These are phyloP conservation scores for Chironomus striatipennis DNA, from an alignment of 1,140 invertebrate genomes.

Conservation along the genomic window DNA sequence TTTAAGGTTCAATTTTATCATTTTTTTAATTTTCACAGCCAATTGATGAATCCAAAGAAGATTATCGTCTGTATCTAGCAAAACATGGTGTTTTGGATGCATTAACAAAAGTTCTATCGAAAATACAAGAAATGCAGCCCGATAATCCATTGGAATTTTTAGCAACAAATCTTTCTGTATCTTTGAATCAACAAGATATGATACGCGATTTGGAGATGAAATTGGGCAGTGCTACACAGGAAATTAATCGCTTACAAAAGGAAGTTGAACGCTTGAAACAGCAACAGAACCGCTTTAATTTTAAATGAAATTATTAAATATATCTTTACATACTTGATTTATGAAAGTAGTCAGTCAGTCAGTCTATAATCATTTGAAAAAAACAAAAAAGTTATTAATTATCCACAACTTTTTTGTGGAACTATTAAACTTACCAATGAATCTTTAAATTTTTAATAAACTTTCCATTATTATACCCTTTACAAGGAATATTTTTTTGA, in stretches of 20 bases:
- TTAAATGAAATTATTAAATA: constrained; percentile 4
- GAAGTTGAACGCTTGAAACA: constrained; percentile 3
- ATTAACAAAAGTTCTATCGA: neutral
- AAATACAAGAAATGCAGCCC: neutral
- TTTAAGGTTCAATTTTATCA: too few relatives aligned
- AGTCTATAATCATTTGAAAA: neutral
- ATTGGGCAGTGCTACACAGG: neutral
- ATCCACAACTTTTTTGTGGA: neutral
- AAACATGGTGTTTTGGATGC: constrained; percentile 1
- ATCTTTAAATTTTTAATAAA: neutral
- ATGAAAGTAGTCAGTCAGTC: too few relatives aligned
- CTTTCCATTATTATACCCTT: neutral
- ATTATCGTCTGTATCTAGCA: constrained; percentile 1
- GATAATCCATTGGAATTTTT: constrained; percentile 2
- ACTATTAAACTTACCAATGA: neutral
- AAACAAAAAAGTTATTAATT: neutral
- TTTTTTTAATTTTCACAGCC: neutral
- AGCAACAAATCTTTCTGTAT: neutral
- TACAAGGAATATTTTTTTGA: neutral
- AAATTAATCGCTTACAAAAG: neutral
- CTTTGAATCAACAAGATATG: neutral
- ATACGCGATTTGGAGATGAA: neutral
- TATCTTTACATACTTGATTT: neutral
- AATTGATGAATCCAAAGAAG: constrained; percentile 11
- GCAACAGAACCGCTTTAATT: neutral